phyloP scores from a whole-genome alignment of 2,113 vertebrate genomes.

The Mesitornis unicolor region DNA sequence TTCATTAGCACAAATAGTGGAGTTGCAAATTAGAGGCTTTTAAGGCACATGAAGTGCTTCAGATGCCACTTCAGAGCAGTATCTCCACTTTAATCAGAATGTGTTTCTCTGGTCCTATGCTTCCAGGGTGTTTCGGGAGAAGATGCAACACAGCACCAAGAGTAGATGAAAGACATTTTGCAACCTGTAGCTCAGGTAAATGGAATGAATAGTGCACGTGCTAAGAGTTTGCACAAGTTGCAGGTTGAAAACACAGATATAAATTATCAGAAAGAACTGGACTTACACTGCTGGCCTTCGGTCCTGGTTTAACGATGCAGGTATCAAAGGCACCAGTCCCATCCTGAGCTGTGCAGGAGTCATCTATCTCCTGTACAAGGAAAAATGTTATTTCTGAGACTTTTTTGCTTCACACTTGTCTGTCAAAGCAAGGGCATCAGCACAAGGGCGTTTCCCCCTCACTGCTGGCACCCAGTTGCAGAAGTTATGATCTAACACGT shows the following conservation, averaged over 20 bases:
- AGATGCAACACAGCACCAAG: background rate
- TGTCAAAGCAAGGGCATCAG: background rate
- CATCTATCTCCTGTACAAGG: constrained; percentile 38
- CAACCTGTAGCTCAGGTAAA: background rate
- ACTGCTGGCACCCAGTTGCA: background rate
- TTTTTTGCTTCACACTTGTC: background rate
- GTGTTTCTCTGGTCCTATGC: background rate
- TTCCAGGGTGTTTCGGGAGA: background rate
- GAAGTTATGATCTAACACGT: background rate
- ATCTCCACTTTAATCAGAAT: background rate
- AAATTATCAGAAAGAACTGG: background rate
- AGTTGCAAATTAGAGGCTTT: background rate
- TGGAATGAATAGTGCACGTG: background rate
- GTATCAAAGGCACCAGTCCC: background rate
- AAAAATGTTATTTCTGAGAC: background rate
- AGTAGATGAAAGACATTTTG: background rate
- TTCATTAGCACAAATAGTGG: background rate
- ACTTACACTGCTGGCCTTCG: constrained; percentile 44
- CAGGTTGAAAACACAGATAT: background rate
- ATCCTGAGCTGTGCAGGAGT: background rate
- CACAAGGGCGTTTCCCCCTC: background rate
- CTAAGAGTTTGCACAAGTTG: background rate
- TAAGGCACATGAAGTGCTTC: background rate
- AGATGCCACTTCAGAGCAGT: background rate
- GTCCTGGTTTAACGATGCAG: constrained; percentile 35